Evolutionary conservation across 2,113 vertebrate genomes (phyloP), one percentile per base, ranked within the genome.

Genomic region (Myotis davidii): DNA sequence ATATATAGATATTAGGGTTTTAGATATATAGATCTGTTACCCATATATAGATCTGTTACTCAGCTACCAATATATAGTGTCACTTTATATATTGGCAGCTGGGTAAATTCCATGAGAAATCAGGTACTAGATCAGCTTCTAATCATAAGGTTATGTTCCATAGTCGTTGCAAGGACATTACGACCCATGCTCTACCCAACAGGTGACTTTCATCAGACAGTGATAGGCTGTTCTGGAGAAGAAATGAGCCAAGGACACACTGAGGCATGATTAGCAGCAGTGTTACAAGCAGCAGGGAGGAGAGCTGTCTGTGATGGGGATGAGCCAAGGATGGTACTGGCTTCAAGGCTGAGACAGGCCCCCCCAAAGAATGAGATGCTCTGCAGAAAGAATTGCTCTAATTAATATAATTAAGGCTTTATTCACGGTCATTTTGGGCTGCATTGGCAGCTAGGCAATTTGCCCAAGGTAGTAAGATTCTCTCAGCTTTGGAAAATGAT

Each of bases 341-440:
- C 83, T 96, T 79, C 74, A 82, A 20, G 87, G 74, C 70, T 45
- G 21, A 94, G 73, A 50, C 20, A 48, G 27, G 29, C 54, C 8
- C 29, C 20, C 69, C 37, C 42, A 34, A 84, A 79, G 70, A 81
- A 83, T 67, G 83, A 95, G 89, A 64, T 73, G 23, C 76, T 67
- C 34, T 84, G 25, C 64, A 87, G 94, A 90, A 96, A 94, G 86
- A 67, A n/a, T 87, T 90, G 74, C 73, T 88, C 77, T 95, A 87
- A 93, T 96, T 86, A 91, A 85, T 82, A 32, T 87, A 94, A 94
- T 90, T 94, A 93, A 94, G 34, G 70, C 48, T 93, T 91, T 94
- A 67, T 95, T 90, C 93, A 61, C 78, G 72, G 48, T 84, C 94
- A 16, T 91, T 78, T 91, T 72, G 56, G 70, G 52, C 65, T 77